Percentiles rank a stretch among this genome's conserved stretches.
These are phyloP conservation scores for Amblyjoppa fuscipennis DNA, from an alignment of 2,888 invertebrate genomes.

Conservation along the genomic window DNA sequence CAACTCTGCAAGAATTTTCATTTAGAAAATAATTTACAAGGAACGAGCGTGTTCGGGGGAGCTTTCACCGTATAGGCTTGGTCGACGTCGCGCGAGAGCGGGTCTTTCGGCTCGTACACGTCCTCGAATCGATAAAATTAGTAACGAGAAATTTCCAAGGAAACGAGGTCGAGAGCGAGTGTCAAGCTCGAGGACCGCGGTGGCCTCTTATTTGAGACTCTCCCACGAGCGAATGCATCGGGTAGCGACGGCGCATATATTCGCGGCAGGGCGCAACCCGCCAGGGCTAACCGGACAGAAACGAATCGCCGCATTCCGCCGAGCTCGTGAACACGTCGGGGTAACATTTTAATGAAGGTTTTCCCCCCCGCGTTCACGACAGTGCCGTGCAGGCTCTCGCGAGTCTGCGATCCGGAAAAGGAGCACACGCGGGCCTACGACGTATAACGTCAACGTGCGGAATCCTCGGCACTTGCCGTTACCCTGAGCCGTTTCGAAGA, in stretches of 20 bases:
- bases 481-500: not conserved
- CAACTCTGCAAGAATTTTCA: not conserved
- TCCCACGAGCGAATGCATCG: not conserved
- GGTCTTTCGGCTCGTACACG: not conserved
- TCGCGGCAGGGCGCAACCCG: not conserved
- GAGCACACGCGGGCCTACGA: not conserved
- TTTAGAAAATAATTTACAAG: not conserved
- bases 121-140: slow-evolving; percentile 43
- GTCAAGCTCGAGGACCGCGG: slow-evolving; percentile 37
- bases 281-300: slow-evolving; percentile 45
- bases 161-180: slow-evolving; percentile 55
- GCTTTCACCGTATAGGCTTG: not conserved
- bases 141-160: slow-evolving; percentile 45
- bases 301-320: slow-evolving; percentile 49
- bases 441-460: slow-evolving; percentile 37
- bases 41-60: not conserved
- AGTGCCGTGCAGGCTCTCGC: not conserved
- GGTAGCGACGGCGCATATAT: not conserved
- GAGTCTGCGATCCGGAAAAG: slow-evolving; percentile 31
- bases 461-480: slow-evolving; percentile 33
- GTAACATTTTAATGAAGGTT: slow-evolving; percentile 59
- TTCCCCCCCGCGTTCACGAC: slow-evolving; percentile 5
- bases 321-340: slow-evolving; percentile 51
- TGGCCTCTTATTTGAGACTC: slow-evolving; percentile 46
- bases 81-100: not conserved